Evolutionary conservation across 2,113 vertebrate species (phyloP).

Genomic region (Daboia siamensis): DNA sequence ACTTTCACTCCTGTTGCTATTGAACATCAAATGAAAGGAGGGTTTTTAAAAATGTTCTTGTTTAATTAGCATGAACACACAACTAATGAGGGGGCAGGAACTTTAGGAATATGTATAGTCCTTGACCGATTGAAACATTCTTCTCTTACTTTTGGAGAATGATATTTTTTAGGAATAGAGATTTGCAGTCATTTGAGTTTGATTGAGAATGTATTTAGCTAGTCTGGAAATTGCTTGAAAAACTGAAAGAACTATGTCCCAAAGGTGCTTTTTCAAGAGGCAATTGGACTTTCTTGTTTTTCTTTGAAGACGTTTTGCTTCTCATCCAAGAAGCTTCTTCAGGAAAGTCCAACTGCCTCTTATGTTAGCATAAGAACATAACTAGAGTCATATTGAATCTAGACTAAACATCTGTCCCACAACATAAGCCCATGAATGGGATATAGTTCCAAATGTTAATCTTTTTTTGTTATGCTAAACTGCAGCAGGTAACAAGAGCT

Average conservation of each 20-base stretch:
- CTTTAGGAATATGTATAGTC: neutral
- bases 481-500: neutral
- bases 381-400: neutral
- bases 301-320: no score
- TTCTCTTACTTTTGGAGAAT: neutral
- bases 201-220: neutral
- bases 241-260: no score
- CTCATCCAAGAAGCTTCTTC: no score
- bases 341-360: no score
- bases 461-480: neutral
- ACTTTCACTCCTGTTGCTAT: constrained; percentile 42
- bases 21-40: constrained; percentile 39
- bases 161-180: neutral
- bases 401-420: neutral
- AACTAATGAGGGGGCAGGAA: neutral
- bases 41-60: neutral
- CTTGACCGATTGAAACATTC: neutral
- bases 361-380: neutral
- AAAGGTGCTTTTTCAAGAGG: no score
- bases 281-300: no score
- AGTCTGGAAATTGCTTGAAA: neutral
- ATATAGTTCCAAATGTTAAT: neutral
- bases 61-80: neutral
- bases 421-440: neutral
- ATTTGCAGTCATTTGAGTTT: neutral